phyloP scores from a whole-genome alignment of 2,888 invertebrate genomes.

The Ormyrus pomaceus region DNA sequence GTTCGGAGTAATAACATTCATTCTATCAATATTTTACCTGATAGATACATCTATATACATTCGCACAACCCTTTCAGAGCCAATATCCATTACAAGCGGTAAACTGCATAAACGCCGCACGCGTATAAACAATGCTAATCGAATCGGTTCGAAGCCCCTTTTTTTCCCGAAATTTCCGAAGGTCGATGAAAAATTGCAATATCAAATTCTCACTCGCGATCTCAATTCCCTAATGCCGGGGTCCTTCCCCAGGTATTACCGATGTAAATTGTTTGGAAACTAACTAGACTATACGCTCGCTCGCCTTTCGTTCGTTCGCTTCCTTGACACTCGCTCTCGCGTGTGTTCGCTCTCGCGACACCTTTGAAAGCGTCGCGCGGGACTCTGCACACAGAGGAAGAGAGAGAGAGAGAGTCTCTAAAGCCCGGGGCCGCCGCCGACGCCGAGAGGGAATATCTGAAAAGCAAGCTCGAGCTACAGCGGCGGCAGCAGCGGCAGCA shows the following conservation, averaged over 20 bases:
- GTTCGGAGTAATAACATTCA: too few species aligned
- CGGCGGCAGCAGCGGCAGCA: too few species aligned
- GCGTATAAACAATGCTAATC: too few species aligned
- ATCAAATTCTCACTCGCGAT: not conserved
- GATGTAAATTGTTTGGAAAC: slow-evolving; percentile 58
- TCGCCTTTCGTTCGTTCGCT: not conserved
- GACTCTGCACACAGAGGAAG: too few species aligned
- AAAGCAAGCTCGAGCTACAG: not conserved
- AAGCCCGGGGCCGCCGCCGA: too few species aligned
- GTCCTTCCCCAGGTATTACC: slow-evolving; percentile 35
- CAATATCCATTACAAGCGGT: too few species aligned
- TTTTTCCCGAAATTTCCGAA: not conserved
- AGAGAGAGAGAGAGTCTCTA: not conserved
- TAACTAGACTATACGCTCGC: slow-evolving; percentile 27
- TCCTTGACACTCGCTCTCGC: not conserved
- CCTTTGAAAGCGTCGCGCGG: slow-evolving; percentile 14
- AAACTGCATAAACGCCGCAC: too few species aligned
- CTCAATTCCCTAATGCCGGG: slow-evolving; percentile 21
- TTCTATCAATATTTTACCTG: too few species aligned
- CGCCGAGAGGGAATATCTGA: not conserved
- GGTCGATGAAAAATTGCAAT: too few species aligned
- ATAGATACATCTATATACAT: too few species aligned
- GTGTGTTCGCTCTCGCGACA: not conserved
- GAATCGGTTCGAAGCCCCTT: not conserved
- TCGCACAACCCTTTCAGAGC: too few species aligned